A percentile compares a stretch with the other conserved stretches of the same genome.
Conservation (phyloP, 2,888 invertebrate species). For the Lasius platythorax region DNA sequence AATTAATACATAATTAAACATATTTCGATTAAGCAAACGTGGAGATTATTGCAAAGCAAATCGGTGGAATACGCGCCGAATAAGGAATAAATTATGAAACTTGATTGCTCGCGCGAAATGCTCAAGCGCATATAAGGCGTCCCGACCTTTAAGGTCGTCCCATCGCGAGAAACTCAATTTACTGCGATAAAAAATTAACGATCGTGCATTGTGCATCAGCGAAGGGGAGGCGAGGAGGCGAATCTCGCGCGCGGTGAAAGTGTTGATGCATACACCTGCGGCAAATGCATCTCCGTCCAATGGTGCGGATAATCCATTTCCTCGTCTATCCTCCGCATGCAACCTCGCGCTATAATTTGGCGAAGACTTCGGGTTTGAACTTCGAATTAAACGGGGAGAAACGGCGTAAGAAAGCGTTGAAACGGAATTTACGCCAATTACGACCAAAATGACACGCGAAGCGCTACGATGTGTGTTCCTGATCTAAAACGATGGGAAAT, state of each 20-base stretch:
- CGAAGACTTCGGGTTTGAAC: neutral
- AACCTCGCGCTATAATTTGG: neutral
- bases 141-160: conserved; percentile 40
- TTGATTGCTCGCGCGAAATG: conserved; percentile 19
- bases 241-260: conserved; percentile 67
- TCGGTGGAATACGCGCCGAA: neutral
- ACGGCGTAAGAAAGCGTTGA: conserved; percentile 46
- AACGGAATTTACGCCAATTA: conserved; percentile 20
- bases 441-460: neutral
- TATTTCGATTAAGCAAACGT: neutral
- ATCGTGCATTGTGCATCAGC: conserved; percentile 21
- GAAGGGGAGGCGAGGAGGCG: conserved; percentile 10
- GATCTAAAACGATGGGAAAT: neutral
- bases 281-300: neutral
- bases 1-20: neutral
- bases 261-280: conserved; percentile 50
- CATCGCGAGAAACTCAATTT: conserved; percentile 27
- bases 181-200: neutral
- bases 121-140: neutral
- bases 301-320: conserved; percentile 23
- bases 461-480: neutral
- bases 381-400: conserved; percentile 21
- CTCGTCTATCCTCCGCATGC: neutral
- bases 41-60: neutral
- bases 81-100: conserved; percentile 19